Evolutionary conservation across 2,113 vertebrate species (phyloP).

Genomic region (Litocranius walleri): DNA sequence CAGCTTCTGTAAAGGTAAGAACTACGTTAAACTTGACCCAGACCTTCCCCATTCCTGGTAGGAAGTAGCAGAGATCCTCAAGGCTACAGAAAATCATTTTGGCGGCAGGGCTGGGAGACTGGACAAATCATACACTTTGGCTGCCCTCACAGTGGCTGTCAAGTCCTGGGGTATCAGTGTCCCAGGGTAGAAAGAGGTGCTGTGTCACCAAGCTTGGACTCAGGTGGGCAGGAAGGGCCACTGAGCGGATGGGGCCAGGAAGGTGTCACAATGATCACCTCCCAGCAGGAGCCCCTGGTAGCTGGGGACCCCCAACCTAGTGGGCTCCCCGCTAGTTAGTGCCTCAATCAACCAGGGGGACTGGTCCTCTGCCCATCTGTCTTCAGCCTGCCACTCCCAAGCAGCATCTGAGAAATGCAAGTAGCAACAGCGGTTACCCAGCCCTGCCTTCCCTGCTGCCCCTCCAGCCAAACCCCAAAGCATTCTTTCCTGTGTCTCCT

Average conservation of each 20-base stretch:
- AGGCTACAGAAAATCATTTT: not conserved
- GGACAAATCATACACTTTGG: fast-evolving
- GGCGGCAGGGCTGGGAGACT: not conserved
- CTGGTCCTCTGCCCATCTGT: not conserved
- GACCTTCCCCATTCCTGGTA: not conserved
- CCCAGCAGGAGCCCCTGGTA: not conserved
- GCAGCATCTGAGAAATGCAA: not conserved
- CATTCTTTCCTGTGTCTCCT: not conserved
- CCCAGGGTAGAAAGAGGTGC: not conserved
- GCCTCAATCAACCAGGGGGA: not conserved
- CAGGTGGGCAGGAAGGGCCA: not conserved
- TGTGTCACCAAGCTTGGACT: not conserved
- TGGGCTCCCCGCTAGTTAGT: fast-evolving
- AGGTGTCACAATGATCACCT: not conserved
- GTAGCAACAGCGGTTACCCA: not conserved
- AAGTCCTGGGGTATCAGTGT: not conserved
- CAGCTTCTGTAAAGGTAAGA: not conserved
- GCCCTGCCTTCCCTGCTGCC: not conserved
- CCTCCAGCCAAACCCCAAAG: not conserved
- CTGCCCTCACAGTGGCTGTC: not conserved
- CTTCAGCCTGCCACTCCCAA: not conserved
- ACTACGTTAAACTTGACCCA: not conserved
- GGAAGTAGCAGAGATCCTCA: not conserved
- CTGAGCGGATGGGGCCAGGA: not conserved
- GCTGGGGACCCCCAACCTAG: not conserved